phyloP scores from a whole-genome alignment of 2,113 vertebrate genomes.

The Lepisosteus osseus region DNA sequence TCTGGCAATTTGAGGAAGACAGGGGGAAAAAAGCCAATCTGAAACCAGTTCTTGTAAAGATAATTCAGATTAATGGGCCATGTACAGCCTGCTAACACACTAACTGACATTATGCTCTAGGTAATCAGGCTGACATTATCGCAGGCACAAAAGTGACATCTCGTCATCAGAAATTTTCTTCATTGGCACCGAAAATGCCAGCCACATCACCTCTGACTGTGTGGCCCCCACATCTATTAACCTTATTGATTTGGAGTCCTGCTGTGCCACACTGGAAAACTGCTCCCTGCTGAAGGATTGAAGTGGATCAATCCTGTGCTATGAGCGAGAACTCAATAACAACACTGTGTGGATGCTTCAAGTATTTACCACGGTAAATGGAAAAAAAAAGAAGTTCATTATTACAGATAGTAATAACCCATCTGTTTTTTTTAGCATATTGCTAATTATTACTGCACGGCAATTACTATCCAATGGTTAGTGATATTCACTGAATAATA shows the following conservation, averaged over 20 bases:
- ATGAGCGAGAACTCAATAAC: conserved; percentile 84
- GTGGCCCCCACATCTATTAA: conserved; percentile 90
- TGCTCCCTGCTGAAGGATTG: conserved; percentile 78
- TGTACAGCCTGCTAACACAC: conserved; percentile 62
- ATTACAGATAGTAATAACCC: conserved; percentile 33
- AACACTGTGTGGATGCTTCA: conserved; percentile 60
- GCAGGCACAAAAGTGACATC: conserved; percentile 78
- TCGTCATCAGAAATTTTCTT: conserved; percentile 89
- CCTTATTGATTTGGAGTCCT: conserved; percentile 89
- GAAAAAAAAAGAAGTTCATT: conserved; percentile 45
- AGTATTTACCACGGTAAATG: conserved; percentile 62
- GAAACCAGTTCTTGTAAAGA: conserved; percentile 69
- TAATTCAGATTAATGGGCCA: conserved; percentile 82
- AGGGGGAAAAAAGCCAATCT: conserved; percentile 48
- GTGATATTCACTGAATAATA: conserved; percentile 29
- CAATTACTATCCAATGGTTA: conserved; percentile 22
- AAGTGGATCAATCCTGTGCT: conserved; percentile 90
- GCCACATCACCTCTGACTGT: conserved; percentile 86
- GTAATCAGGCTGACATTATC: conserved; percentile 84
- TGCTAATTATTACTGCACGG: background rate
- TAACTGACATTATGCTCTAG: conserved; percentile 62
- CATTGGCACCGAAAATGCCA: conserved; percentile 87
- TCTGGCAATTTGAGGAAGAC: conserved; percentile 38
- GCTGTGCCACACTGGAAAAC: conserved; percentile 84
- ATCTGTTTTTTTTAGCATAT: background rate